Evolutionary conservation across 2,888 invertebrate genomes (phyloP), one percentile per base, ranked within the genome.

Genomic region (Spilosoma lubricipeda): DNA sequence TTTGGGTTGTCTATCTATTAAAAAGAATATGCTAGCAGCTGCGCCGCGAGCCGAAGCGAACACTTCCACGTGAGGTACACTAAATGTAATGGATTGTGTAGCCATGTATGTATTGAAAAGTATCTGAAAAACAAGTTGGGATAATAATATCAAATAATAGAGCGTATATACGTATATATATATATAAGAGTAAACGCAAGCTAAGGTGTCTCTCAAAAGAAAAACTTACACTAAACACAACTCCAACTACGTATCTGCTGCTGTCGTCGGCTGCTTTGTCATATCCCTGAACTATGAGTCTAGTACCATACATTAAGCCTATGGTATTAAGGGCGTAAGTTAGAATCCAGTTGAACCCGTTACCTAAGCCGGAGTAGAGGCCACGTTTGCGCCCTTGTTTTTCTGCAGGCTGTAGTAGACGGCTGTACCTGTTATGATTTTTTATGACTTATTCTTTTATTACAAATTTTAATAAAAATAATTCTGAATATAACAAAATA

Each of bases 281-380:
- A 15, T 96, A 96, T 85, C 97, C 97, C 0, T 95, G 93, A 33
- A 98, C 87, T 36, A 98, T 97, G 15, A 98, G 94, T 73, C 96
- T 93, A 0, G 97, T 97, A 0, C 98, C 98, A 89, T 98, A 98
- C 94, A 97, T 97, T 87, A 98, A 97, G 5, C 97, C 97, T 30
- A 98, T 92, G 2, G 98, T 97, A 87, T 97, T 98, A 77, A 97
- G 96, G 23, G 96, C 94, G 87, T 97, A 98, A 11, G 98, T 97
- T 56, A 98, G 96, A 33, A 98, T 96, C 98, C 98, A 98, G 96
- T 97, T 97, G 52, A 97, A 92, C 0, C 97, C 98, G 20, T 96
- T 97, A 0, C 97, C 97, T 0, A 98, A 92, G 0, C 97, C 97
- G 0, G 97, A 97, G 89, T 96, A 97, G 36, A 97, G 90, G 7